phyloP scores from a whole-genome alignment of 2,113 vertebrate genomes.

The Corythornis cristatus region DNA sequence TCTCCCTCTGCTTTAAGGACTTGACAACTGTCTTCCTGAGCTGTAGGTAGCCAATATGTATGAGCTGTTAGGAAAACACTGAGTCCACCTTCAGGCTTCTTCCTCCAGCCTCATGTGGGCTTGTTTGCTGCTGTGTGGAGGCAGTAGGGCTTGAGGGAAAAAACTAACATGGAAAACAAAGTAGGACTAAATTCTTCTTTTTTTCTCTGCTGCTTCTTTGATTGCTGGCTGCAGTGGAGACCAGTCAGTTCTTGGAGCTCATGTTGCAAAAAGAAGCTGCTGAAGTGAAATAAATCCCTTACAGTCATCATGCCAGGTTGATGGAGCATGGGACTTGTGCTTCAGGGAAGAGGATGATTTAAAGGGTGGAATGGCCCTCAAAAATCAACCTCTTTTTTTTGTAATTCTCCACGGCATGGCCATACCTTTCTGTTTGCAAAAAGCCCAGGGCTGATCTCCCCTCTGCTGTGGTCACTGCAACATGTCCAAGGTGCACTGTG shows the following conservation, averaged over 20 bases:
- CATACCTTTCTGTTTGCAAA: neutral
- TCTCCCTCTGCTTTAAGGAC: neutral
- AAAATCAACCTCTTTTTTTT: neutral
- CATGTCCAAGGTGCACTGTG: rapidly evolving
- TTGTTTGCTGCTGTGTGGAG: neutral
- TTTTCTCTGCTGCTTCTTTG: neutral
- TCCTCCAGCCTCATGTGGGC: neutral
- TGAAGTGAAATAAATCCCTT: neutral
- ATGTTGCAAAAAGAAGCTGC: neutral
- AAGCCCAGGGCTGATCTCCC: neutral
- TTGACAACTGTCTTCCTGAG: neutral
- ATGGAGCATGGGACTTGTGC: neutral
- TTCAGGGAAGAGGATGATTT: neutral
- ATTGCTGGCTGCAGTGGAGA: neutral
- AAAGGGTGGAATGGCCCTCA: neutral
- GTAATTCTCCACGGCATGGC: neutral
- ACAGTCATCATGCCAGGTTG: neutral
- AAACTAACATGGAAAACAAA: neutral
- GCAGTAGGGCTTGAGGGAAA: neutral
- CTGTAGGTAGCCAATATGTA: neutral
- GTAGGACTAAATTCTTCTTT: neutral
- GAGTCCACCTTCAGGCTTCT: neutral
- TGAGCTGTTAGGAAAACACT: neutral
- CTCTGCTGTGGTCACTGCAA: neutral
- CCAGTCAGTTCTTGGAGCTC: neutral